Evolutionary conservation across 2,113 vertebrate species (phyloP), one percentile per base, ranked within the genome.

Genomic region (Corythornis vintsioides): DNA sequence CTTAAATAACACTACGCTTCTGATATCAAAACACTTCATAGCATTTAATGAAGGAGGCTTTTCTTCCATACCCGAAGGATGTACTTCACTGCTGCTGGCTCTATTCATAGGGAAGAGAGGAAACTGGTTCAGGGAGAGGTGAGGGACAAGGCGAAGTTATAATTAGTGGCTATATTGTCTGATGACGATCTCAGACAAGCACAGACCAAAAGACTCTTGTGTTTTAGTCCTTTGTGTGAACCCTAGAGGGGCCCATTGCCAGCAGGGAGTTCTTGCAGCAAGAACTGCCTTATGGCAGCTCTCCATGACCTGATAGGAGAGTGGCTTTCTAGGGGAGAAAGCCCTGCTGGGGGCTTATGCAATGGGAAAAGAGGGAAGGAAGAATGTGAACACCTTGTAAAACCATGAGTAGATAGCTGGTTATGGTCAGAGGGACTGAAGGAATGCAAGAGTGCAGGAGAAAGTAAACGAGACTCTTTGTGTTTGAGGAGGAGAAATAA

Each of bases 31-130:
- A 64, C 83, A 82, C 52, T 92, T 93, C 65, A 45, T 73, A 90
- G 91, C 90, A 74, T 93, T 96, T 93, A 96, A 95, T 96, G 95
- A 95, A 95, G 83, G 83, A 89, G 90, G 78, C 83, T 83, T 96
- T 94, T 79, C 83, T 91, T 75, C 21, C 73, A 4, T 60, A 89
- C 91, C 73, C 67, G 3, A 64, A 93, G 93, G 93, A 82, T 31
- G 66, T 75, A 67, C 75, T 91, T 79, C 55, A 29, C 53, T 85
- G 59, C 80, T 81, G 69, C 79, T 55, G 83, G 22, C 60, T 76
- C 26, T 85, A 4, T 74, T 88, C n/a, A 4, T 47, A 78, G 80
- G 65, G 65, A 89, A 52, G 72, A 88, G 82, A 81, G 61, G 35
- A 95, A 96, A 69, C 55, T 91, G 63, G 43, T 80, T 86, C 78